phyloP scores from a whole-genome alignment of 2,888 invertebrate species.

The Torymus auratus region DNA sequence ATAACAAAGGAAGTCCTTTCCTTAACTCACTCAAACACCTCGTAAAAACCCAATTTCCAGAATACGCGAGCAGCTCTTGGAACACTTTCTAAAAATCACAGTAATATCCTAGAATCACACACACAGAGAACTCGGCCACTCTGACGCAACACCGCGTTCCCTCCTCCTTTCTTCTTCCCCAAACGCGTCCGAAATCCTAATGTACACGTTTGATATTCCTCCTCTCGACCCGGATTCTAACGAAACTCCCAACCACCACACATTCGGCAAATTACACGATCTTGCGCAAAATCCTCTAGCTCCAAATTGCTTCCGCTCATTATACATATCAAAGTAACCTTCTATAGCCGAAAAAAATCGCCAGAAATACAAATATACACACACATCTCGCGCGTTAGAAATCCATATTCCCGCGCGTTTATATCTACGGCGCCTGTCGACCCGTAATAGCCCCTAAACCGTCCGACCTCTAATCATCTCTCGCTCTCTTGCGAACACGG shows the following conservation, averaged over 20 bases:
- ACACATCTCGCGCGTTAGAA: neutral
- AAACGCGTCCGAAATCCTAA: conserved; percentile 1
- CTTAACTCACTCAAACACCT: no score
- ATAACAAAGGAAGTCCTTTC: no score
- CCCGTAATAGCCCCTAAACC: conserved; percentile 18
- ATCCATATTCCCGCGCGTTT: neutral
- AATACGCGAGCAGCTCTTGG: neutral
- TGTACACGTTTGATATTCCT: conserved; percentile 24
- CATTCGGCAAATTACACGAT: conserved; percentile 31
- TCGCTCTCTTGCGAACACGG: neutral
- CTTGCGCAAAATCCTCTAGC: neutral
- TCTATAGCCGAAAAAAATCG: neutral
- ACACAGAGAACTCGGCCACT: neutral
- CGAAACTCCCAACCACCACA: conserved; percentile 13
- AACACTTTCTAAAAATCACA: conserved; percentile 12
- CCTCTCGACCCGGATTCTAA: conserved; percentile 33
- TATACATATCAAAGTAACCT: conserved; percentile 8
- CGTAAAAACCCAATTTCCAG: neutral
- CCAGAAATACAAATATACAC: neutral
- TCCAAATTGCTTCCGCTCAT: conserved; percentile 43
- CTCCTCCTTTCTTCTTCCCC: neutral
- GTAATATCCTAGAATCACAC: neutral
- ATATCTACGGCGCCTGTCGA: neutral
- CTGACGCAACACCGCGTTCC: neutral
- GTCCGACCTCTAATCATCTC: conserved; percentile 46